Conservation (phyloP, 2,797 vertebrate species). For the Columba guinea region DNA sequence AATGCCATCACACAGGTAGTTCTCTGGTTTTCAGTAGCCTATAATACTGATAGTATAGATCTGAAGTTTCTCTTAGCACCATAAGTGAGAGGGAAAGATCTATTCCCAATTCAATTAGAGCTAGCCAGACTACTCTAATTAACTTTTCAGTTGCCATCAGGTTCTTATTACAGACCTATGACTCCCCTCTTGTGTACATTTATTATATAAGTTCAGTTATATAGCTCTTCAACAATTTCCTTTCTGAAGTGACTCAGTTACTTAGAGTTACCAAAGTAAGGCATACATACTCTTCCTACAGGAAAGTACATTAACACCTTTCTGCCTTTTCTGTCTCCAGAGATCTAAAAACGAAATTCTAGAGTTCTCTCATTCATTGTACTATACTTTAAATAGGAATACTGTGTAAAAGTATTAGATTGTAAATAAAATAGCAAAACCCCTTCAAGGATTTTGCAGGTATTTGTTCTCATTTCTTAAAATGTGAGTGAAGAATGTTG, state of each 20-base stretch:
- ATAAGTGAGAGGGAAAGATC: neutral
- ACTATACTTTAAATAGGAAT: neutral
- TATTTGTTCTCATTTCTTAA: neutral
- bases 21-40: neutral
- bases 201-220: neutral
- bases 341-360: neutral
- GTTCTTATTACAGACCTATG: neutral
- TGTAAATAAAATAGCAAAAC: neutral
- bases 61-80: neutral
- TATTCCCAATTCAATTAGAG: neutral
- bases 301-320: neutral
- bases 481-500: neutral
- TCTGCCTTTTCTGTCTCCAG: neutral
- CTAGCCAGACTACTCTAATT: neutral
- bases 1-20: neutral
- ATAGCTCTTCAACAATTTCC: neutral
- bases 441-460: neutral
- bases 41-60: neutral
- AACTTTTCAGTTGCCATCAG: neutral
- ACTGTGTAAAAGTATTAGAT: neutral
- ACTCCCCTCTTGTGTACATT: neutral
- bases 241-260: neutral
- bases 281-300: neutral
- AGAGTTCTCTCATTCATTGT: neutral
- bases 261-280: neutral